A percentile compares a stretch with the other conserved stretches of the same genome.
These are phyloP conservation scores for Gallinago paraguaiae DNA, from an alignment of 2,113 vertebrate species.

Conservation along the genomic window DNA sequence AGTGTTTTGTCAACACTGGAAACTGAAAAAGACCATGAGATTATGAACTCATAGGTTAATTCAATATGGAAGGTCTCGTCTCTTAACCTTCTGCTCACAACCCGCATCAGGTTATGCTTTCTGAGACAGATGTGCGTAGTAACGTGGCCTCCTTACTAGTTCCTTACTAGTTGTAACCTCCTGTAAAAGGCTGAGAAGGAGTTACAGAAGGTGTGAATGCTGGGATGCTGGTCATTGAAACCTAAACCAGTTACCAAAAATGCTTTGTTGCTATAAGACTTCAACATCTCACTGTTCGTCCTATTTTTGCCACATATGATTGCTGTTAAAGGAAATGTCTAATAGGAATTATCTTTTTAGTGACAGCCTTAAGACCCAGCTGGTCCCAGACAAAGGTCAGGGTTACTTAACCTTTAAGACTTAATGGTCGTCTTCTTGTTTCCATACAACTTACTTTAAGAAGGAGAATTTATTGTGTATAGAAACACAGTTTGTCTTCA, in stretches of 20 bases:
- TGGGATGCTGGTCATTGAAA: background rate
- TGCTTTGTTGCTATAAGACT: background rate
- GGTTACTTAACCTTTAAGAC: background rate
- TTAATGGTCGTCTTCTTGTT: background rate
- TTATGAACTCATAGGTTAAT: background rate
- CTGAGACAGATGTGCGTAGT: background rate
- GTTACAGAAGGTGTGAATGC: background rate
- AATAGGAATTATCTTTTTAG: background rate
- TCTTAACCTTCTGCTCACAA: background rate
- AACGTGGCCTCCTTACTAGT: background rate
- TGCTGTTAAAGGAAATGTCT: background rate
- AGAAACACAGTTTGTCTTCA: background rate
- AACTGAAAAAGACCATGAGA: background rate
- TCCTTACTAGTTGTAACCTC: background rate
- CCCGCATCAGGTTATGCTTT: background rate
- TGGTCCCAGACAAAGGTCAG: background rate
- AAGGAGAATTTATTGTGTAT: background rate
- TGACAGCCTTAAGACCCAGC: background rate
- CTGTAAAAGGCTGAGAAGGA: background rate
- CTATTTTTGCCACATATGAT: background rate
- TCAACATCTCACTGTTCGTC: background rate
- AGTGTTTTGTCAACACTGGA: background rate
- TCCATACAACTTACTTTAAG: background rate
- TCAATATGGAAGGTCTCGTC: background rate
- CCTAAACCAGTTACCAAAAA: background rate